Evolutionary conservation across 2,888 invertebrate genomes (phyloP).

Genomic region (Abrostola triplasia): DNA sequence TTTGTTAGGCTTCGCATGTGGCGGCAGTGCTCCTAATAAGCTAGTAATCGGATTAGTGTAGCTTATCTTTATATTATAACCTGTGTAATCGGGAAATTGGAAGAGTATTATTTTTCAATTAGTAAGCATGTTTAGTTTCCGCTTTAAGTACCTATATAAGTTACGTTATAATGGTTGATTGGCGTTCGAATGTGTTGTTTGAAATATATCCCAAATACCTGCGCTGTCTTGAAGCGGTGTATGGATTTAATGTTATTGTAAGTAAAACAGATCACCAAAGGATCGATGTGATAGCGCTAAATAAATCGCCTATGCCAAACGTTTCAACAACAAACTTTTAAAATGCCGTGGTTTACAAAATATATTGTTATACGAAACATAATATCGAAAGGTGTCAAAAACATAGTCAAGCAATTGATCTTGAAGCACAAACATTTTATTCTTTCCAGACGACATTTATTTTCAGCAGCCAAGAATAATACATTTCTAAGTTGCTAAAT

Average conservation of each 20-base stretch:
- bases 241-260: too few species aligned
- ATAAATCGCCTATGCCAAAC: too few species aligned
- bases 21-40: conserved; percentile 65
- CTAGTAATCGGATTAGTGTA: conserved; percentile 65
- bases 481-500: conserved; percentile 23
- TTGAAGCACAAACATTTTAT: background rate
- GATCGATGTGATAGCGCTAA: too few species aligned
- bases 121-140: conserved; percentile 32
- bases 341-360: too few species aligned
- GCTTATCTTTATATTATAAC: conserved; percentile 24
- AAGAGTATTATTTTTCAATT: conserved; percentile 13
- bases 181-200: background rate
- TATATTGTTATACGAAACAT: too few species aligned
- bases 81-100: conserved; percentile 21
- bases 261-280: too few species aligned
- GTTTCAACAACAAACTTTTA: too few species aligned
- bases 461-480: conserved; percentile 4
- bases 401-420: too few species aligned
- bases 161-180: conserved; percentile 9
- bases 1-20: conserved; percentile 69
- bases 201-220: too few species aligned
- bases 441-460: conserved; percentile 13
- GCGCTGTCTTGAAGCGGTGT: too few species aligned
- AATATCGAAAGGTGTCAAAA: too few species aligned
- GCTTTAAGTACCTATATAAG: background rate